A percentile compares a stretch with the other conserved stretches of the same genome.
phyloP scores from a whole-genome alignment of 2,113 vertebrate species.

The Heptranchias perlo region DNA sequence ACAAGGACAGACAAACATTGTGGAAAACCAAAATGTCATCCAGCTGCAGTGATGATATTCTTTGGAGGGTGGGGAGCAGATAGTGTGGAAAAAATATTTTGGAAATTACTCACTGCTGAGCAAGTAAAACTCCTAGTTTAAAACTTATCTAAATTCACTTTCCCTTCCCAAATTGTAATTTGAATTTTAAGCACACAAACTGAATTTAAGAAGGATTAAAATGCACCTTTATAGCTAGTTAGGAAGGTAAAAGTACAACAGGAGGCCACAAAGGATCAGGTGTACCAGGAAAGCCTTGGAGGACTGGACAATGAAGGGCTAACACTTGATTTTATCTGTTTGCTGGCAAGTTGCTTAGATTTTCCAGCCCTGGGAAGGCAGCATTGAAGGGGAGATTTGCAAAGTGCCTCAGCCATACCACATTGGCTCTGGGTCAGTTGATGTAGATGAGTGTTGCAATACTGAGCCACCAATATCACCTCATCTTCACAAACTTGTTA shows the following conservation, averaged over 20 bases:
- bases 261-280: not conserved
- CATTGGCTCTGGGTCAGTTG: not conserved
- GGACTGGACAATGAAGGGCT: not conserved
- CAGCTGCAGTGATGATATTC: not conserved
- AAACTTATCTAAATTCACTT: not conserved
- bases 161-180: not conserved
- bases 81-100: not conserved
- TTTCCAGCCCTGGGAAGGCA: not conserved
- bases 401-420: not conserved
- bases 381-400: not conserved
- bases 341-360: not conserved
- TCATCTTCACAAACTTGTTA: not conserved
- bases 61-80: not conserved
- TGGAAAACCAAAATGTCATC: not conserved
- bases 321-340: not conserved
- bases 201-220: not conserved
- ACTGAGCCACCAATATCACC: not conserved
- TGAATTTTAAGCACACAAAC: not conserved
- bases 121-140: not conserved
- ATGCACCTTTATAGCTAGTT: not conserved
- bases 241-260: no score
- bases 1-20: not conserved
- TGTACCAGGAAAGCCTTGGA: not conserved
- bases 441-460: not conserved
- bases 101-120: not conserved